phyloP scores from a whole-genome alignment of 2,888 invertebrate genomes.

The Erebia epiphron region DNA sequence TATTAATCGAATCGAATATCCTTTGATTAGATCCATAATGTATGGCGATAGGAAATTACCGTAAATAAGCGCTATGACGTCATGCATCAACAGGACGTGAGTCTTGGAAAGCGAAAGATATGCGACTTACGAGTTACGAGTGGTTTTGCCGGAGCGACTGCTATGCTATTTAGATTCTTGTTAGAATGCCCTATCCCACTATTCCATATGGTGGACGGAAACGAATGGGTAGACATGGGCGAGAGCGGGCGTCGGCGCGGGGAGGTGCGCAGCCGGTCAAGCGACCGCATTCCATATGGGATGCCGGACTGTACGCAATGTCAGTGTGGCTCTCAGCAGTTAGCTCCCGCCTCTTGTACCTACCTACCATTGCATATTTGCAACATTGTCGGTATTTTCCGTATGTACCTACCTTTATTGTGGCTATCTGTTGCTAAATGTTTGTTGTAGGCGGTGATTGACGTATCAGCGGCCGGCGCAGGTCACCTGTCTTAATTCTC shows the following conservation, averaged over 20 bases:
- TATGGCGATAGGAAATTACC: constrained; percentile 24
- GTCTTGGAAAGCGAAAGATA: constrained; percentile 40
- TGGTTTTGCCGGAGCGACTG: constrained; percentile 27
- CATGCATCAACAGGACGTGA: constrained; percentile 46
- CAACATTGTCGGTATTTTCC: constrained; percentile 43
- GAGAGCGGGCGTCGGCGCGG: constrained; percentile 62
- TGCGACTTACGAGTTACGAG: constrained; percentile 7
- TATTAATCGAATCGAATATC: constrained; percentile 5
- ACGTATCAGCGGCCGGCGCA: constrained; percentile 57
- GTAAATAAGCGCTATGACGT: constrained; percentile 50
- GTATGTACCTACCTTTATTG: constrained; percentile 33
- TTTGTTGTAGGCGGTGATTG: constrained; percentile 47
- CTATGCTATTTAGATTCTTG: constrained; percentile 60
- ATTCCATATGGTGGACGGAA: constrained; percentile 76
- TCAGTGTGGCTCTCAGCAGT: constrained; percentile 70
- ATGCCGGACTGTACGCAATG: constrained; percentile 81
- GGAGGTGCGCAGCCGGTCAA: constrained; percentile 62
- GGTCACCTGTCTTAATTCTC: constrained; percentile 44
- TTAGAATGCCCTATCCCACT: constrained; percentile 72
- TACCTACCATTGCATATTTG: constrained; percentile 46
- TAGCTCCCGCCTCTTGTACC: constrained; percentile 47
- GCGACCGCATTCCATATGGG: constrained; percentile 81
- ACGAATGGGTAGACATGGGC: constrained; percentile 73
- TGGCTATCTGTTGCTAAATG: background rate
- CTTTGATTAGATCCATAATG: constrained; percentile 19